A percentile compares a stretch with the other conserved stretches of the same genome.
Conservation (phyloP, 2,797 vertebrate genomes). For the Heliangelus exortis region DNA sequence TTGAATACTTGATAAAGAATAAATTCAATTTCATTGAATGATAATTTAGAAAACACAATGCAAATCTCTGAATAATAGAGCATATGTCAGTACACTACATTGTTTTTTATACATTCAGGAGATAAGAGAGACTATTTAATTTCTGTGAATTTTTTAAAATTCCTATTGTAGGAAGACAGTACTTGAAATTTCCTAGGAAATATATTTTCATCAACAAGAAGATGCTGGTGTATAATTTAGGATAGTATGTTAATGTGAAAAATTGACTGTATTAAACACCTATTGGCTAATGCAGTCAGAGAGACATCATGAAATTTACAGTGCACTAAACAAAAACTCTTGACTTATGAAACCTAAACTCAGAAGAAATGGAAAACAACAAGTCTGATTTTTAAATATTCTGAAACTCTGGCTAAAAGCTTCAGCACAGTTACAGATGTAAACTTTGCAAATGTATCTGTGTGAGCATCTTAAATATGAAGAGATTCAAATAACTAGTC, state of each 20-base stretch:
- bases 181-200: neutral
- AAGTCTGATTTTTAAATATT: neutral
- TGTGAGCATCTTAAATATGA: neutral
- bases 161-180: neutral
- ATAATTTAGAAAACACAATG: constrained; percentile 54
- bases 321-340: neutral
- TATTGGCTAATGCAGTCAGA: neutral
- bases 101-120: neutral
- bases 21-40: constrained; percentile 45
- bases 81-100: neutral
- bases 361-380: neutral
- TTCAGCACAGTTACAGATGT: neutral
- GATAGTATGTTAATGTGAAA: neutral
- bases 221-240: neutral
- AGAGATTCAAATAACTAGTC: neutral
- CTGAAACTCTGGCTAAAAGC: neutral
- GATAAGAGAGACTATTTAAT: neutral
- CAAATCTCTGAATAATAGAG: constrained; percentile 7
- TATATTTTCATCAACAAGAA: neutral
- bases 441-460: rapidly evolving
- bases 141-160: constrained; percentile 37
- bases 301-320: neutral
- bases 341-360: neutral
- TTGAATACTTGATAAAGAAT: constrained; percentile 64
- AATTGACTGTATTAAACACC: neutral